Base-by-base conservation (phyloP, 1,140 invertebrate species). In the Anoplolepis gracilipes region DNA sequence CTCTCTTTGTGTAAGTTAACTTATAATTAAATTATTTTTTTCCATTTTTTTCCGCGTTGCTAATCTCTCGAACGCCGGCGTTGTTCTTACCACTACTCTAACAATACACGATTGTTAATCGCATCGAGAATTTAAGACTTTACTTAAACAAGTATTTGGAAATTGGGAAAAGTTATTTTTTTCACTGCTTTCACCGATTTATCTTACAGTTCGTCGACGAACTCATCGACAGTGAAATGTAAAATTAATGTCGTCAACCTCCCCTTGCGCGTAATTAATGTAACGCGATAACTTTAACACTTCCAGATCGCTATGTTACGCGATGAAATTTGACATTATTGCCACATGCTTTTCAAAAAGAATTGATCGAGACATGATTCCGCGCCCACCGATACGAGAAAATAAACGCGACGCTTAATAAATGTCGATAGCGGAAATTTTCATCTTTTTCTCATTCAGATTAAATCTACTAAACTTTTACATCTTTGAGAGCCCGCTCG, bases 11-110 rank as follows among this genome's bases (percentile, higher is more conserved):
- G 78, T 84, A 90, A 90, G 86, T 49, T 90, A 88, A 88, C 84
- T 90, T 88, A 90, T 90, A 75, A 88, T 84, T 90, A 90, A 90
- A 88, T 90, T 90, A 90, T 90, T 88, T 79, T 90, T 61, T 72
- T 46, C 33, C 5, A 55, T 53, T 28, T 19, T 19, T 46, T 81
- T 36, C 33, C 61, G 53, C 73, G 69, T 67, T 36, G 49, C 49
- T 61, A 69, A 65, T 61, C 39, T 61, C 10, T 49, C 10, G 22
- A 39, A 33, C 65, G 42, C 30, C 39, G 53, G 67, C 16, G 46
- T 19, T 49, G 1, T 72, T 82, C n/a, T 72, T 11, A n/a, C n/a
- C 30, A 16, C n/a, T n/a, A n/a, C n/a, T n/a, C n/a, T n/a, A 36
- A 36, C 33, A 36, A 49, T 1, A 25, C 53, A 30, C 49, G 28